Evolutionary conservation across 2,113 vertebrate species (phyloP), one percentile per base, ranked within the genome.

Genomic region (Percopsis transmontana): DNA sequence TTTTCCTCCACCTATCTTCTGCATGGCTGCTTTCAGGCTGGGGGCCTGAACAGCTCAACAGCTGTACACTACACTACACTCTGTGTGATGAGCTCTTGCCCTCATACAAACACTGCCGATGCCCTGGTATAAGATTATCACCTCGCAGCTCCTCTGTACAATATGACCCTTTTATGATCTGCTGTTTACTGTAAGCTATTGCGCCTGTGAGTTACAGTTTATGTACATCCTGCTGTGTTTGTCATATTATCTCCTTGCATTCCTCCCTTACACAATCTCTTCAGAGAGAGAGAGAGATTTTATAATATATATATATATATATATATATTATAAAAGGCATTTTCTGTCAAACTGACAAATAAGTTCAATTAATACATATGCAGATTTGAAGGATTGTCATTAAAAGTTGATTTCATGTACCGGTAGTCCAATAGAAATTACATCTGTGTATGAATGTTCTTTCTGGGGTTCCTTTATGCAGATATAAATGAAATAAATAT

Each of bases 1-100:
- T 18, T 45, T 48, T 44, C 8, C 58, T 76, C 47, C 50, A 55
- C 53, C 65, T 65, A 24, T 75, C 60, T 54, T 76, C 66, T 80
- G 69, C 67, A 44, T 38, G 66, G 41, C 53, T 66, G 53, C 61
- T 57, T 70, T 33, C 16, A 58, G 38, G 55, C 85, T 66, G 19
- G 41, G 41, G 69, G 68, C 70, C 27, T 6, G 27, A 33, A 33
- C 27, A 33, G 27, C 27, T 66, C 19, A 74, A 68, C 81, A 72
- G 53, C 82, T 85, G 76, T 59, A 74, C 56, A 40, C 39, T 59
- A 68, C 51, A 39, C 61, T 62, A 56, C 68, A 45, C 71, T 12
- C 3, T 14, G 59, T 63, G 56, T 68, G 55, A 39, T 24, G 19
- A 51, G 44, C 24, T 51, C 55, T 58, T 45, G 13, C n/a, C 60